These are phyloP conservation scores for Orchesellides sinensis DNA, from an alignment of 2,888 invertebrate genomes.

Conservation along the genomic window DNA sequence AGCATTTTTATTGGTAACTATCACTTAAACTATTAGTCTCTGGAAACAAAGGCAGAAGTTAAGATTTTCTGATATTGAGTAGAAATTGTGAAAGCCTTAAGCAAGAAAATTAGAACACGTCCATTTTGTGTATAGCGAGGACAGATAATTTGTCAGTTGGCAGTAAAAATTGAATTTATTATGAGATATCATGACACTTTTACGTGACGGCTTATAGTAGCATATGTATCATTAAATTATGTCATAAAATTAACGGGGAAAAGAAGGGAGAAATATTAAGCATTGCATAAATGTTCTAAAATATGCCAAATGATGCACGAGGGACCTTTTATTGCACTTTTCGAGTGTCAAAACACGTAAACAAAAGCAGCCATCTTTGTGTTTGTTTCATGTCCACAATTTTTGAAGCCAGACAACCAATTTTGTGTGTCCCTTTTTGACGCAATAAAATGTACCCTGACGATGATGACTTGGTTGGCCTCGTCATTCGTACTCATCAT, in stretches of 20 bases:
- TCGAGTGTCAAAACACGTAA: conserved; percentile 14
- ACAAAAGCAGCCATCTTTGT: not conserved
- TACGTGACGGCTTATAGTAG: too few species aligned
- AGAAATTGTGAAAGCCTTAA: too few species aligned
- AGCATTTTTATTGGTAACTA: too few species aligned
- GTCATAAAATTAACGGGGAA: conserved; percentile 9
- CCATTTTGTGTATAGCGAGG: not conserved
- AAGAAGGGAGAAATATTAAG: not conserved
- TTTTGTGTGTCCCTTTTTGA: not conserved
- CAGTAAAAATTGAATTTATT: conserved; percentile 11
- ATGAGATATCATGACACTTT: too few species aligned
- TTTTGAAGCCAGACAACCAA: not conserved
- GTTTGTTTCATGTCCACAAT: conserved; percentile 6
- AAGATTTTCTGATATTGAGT: too few species aligned
- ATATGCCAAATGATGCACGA: not conserved
- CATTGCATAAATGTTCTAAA: not conserved
- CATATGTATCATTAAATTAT: conserved; percentile 2
- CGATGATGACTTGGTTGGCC: conserved; percentile 22
- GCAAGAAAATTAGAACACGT: conserved; percentile 1
- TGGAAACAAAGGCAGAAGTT: too few species aligned
- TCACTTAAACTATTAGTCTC: too few species aligned
- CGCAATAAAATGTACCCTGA: not conserved
- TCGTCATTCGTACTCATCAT: not conserved
- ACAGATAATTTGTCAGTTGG: not conserved
- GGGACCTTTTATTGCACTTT: not conserved